Conservation (phyloP, 2,888 invertebrate genomes). For the Gymnoscelis rufifasciata region DNA sequence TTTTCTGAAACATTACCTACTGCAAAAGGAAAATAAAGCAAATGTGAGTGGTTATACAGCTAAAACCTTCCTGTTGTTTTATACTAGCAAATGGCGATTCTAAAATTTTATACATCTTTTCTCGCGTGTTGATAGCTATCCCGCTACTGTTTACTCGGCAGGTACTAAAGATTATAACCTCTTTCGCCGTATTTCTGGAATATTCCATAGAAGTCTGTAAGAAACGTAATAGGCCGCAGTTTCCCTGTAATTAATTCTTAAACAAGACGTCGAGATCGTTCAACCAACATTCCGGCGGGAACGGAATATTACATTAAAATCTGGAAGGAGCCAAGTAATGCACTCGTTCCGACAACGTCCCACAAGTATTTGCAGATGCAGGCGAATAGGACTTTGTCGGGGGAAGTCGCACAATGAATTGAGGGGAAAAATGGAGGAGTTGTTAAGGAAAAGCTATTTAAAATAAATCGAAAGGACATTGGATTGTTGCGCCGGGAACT, state of each 20-base stretch:
- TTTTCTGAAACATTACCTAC: too few relatives aligned
- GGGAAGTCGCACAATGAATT: constrained; percentile 35
- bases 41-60: not conserved
- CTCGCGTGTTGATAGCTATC: constrained; percentile 3
- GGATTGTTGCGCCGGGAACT: constrained; percentile 40
- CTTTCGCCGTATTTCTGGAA: constrained; percentile 27
- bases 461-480: constrained; percentile 50
- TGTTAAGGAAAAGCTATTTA: constrained; percentile 40
- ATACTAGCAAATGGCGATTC: not conserved
- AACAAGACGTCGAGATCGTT: constrained; percentile 37
- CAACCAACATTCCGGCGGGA: constrained; percentile 41
- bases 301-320: constrained; percentile 49
- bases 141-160: not conserved
- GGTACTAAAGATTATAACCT: constrained; percentile 7
- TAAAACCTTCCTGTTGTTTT: not conserved
- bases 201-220: constrained; percentile 30
- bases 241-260: constrained; percentile 38
- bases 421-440: constrained; percentile 41
- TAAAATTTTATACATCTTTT: not conserved
- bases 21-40: not conserved
- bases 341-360: constrained; percentile 40
- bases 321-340: constrained; percentile 46
- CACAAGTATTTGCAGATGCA: constrained; percentile 23
- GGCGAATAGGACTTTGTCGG: constrained; percentile 27
- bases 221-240: constrained; percentile 25